A percentile compares a stretch with the other conserved stretches of the same genome.
These are phyloP conservation scores for Acanthurus tractus DNA, from an alignment of 2,797 vertebrate genomes.

Conservation along the genomic window DNA sequence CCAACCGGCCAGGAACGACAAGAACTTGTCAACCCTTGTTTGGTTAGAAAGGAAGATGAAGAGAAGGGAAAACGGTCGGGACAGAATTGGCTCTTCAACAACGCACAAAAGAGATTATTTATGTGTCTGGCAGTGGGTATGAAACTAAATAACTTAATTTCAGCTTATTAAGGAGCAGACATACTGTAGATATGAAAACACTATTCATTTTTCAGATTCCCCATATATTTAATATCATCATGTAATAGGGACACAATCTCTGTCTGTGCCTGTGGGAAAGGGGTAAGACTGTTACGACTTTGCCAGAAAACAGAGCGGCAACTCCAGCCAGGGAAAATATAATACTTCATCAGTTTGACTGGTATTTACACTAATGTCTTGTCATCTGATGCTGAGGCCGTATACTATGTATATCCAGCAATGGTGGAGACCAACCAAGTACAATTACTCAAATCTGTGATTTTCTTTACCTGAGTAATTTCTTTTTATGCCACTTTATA, in stretches of 20 bases:
- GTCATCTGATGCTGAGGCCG: slow-evolving; percentile 28
- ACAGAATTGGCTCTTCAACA: slow-evolving; percentile 70
- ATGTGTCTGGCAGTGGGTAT: slow-evolving; percentile 78
- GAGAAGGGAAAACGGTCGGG: slow-evolving; percentile 57
- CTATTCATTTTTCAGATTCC: slow-evolving; percentile 78
- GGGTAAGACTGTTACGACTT: slow-evolving; percentile 34
- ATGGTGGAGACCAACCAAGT: neutral
- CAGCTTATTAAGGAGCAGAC: slow-evolving; percentile 71
- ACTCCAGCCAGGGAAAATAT: slow-evolving; percentile 34
- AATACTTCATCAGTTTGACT: slow-evolving; percentile 29
- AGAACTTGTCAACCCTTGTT: slow-evolving; percentile 81
- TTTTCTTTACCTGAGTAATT: neutral
- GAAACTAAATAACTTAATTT: slow-evolving; percentile 89
- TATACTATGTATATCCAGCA: neutral
- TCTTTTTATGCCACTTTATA: neutral
- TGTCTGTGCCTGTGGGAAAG: slow-evolving; percentile 37
- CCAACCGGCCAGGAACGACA: slow-evolving; percentile 72
- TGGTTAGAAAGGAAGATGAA: slow-evolving; percentile 76
- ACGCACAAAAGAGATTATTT: slow-evolving; percentile 78
- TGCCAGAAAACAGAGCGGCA: slow-evolving; percentile 50
- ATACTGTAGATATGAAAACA: slow-evolving; percentile 70
- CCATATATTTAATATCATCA: slow-evolving; percentile 66
- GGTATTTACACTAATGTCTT: slow-evolving; percentile 31
- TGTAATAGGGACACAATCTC: slow-evolving; percentile 59
- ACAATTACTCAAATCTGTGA: neutral